phyloP scores from a whole-genome alignment of 2,797 vertebrate genomes.

The Xenentodon cancila region DNA sequence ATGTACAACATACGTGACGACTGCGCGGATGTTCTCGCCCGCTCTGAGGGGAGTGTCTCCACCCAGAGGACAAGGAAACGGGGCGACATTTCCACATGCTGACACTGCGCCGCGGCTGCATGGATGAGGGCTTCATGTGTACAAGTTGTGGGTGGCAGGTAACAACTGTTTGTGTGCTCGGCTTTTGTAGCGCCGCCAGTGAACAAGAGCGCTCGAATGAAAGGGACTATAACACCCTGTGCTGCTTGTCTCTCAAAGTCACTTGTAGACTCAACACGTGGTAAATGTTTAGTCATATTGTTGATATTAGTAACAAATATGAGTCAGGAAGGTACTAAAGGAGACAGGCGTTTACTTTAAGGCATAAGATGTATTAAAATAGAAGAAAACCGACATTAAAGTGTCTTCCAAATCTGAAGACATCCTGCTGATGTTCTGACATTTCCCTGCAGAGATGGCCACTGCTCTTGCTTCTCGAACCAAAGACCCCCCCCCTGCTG shows the following conservation, averaged over 20 bases:
- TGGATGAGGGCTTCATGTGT: conserved; percentile 43
- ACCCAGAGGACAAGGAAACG: conserved; percentile 23
- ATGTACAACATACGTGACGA: conserved; percentile 52
- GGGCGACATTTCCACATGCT: conserved; percentile 50
- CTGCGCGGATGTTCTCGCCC: conserved; percentile 38
- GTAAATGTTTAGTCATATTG: background rate
- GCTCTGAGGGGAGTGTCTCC: conserved; percentile 36
- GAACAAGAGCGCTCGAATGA: conserved; percentile 50
- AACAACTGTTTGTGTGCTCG: conserved; percentile 59
- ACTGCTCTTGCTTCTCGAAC: conserved; percentile 34
- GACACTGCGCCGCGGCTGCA: conserved; percentile 51
- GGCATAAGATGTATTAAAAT: background rate
- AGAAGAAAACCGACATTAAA: background rate
- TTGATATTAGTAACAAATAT: conserved; percentile 9
- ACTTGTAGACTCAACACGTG: background rate
- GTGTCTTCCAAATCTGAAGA: too few species aligned
- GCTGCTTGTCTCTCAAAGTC: conserved; percentile 11
- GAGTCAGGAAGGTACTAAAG: too few species aligned
- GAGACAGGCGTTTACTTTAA: too few species aligned
- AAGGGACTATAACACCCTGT: conserved; percentile 12
- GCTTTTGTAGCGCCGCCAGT: conserved; percentile 59
- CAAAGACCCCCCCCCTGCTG: conserved; percentile 70
- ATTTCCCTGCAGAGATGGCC: conserved; percentile 11
- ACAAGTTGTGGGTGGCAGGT: conserved; percentile 27
- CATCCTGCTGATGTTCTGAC: background rate